These are phyloP conservation scores for Prunella himalayana DNA, from an alignment of 2,113 vertebrate genomes.

Conservation along the genomic window DNA sequence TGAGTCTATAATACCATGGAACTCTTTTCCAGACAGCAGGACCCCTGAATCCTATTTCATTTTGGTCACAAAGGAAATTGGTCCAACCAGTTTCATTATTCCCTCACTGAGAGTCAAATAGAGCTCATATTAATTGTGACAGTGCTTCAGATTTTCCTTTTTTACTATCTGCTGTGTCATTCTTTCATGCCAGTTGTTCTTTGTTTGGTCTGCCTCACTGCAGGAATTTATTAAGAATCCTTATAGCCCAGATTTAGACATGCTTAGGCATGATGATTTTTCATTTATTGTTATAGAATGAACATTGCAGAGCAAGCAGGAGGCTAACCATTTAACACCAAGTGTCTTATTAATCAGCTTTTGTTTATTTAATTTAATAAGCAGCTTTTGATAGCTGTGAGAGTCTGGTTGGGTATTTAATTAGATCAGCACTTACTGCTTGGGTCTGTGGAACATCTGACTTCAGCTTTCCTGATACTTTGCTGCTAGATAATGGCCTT, in stretches of 20 bases:
- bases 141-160: slow-evolving; percentile 38
- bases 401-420: slow-evolving; percentile 49
- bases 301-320: slow-evolving; percentile 37
- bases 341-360: slow-evolving; percentile 65
- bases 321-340: slow-evolving; percentile 57
- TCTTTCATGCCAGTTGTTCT: slow-evolving; percentile 49
- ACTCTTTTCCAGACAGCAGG: not conserved
- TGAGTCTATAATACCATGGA: not conserved
- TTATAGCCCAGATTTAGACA: slow-evolving; percentile 59
- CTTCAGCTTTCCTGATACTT: not conserved
- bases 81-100: slow-evolving; percentile 3
- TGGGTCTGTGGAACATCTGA: not conserved
- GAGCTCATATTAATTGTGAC: slow-evolving; percentile 48
- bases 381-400: slow-evolving; percentile 37
- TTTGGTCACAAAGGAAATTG: not conserved
- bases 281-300: slow-evolving; percentile 53
- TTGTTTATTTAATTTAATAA: slow-evolving; percentile 70
- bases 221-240: slow-evolving; percentile 42
- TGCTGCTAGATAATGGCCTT: not conserved
- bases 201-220: slow-evolving; percentile 18
- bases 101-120: not conserved
- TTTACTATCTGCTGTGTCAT: slow-evolving; percentile 30
- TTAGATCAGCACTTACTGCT: slow-evolving; percentile 42
- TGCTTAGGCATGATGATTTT: slow-evolving; percentile 68
- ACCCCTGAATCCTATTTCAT: not conserved